phyloP scores from a whole-genome alignment of 2,113 vertebrate species.

The Alligator sinensis region DNA sequence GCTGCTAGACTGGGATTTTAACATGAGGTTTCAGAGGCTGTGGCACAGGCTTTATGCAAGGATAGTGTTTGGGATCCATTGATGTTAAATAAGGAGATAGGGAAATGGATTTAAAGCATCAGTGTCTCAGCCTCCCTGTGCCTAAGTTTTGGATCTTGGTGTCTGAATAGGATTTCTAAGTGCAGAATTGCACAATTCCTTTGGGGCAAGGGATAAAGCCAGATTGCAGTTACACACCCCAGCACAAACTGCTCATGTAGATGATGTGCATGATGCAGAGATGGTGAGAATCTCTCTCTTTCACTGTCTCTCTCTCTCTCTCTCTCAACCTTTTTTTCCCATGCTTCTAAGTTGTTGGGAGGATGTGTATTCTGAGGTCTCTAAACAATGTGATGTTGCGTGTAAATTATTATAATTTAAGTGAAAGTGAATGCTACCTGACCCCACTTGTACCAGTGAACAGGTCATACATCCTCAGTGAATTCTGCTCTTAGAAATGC shows the following conservation, averaged over 20 bases:
- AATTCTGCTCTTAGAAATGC: not conserved
- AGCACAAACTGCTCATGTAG: no score
- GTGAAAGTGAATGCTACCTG: slow-evolving; percentile 43
- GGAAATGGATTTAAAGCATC: not conserved
- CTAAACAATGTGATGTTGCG: slow-evolving; percentile 7
- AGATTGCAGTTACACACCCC: no score
- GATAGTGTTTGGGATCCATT: not conserved
- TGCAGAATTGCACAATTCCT: no score
- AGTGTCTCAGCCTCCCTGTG: not conserved
- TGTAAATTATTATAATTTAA: not conserved
- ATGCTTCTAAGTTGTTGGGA: not conserved
- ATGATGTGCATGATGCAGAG: no score
- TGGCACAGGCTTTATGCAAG: not conserved
- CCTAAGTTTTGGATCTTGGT: not conserved
- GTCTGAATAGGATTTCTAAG: not conserved
- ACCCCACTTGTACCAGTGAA: slow-evolving; percentile 7
- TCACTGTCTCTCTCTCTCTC: no score
- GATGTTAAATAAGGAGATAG: not conserved
- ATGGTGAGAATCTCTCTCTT: no score
- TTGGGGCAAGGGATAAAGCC: no score
- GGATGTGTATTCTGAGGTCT: not conserved
- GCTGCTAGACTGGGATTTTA: no score
- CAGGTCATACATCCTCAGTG: slow-evolving; percentile 34
- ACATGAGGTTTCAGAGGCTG: no score
- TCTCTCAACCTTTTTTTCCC: not conserved